phyloP scores from a whole-genome alignment of 2,797 vertebrate species.

The Melanotaenia trifasciata region DNA sequence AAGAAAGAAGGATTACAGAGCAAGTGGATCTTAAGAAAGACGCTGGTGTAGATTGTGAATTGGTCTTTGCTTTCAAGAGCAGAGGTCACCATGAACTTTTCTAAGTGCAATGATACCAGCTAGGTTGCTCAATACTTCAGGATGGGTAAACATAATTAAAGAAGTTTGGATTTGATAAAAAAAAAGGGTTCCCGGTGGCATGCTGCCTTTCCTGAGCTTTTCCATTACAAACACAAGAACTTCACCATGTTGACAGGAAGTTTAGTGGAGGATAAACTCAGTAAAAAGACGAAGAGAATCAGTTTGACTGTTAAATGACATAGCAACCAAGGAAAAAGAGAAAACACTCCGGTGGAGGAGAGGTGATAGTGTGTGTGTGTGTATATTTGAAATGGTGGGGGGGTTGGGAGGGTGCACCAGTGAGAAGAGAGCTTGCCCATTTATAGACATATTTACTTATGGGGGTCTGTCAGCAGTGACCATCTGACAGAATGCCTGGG shows the following conservation, averaged over 20 bases:
- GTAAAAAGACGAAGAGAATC: slow-evolving; percentile 21
- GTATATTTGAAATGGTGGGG: slow-evolving; percentile 18
- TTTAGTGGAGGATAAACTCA: slow-evolving; percentile 12
- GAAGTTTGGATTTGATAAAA: slow-evolving; percentile 20
- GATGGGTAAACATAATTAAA: slow-evolving; percentile 23
- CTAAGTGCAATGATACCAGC: slow-evolving; percentile 25
- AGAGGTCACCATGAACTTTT: slow-evolving; percentile 25
- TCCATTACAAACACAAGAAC: slow-evolving; percentile 35
- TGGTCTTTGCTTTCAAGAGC: slow-evolving; percentile 43
- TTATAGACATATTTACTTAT: slow-evolving; percentile 89
- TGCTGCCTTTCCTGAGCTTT: slow-evolving; percentile 19
- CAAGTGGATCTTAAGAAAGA: slow-evolving; percentile 58
- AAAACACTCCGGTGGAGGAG: slow-evolving; percentile 40
- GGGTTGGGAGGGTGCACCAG: slow-evolving; percentile 37
- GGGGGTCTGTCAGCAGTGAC: slow-evolving; percentile 80
- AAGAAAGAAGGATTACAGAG: slow-evolving; percentile 48
- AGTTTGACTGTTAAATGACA: slow-evolving; percentile 46
- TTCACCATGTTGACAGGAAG: slow-evolving; percentile 12
- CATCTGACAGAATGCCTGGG: slow-evolving; percentile 72
- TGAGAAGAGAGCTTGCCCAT: slow-evolving; percentile 81
- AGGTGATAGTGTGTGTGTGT: slow-evolving; percentile 28
- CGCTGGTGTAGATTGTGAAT: slow-evolving; percentile 42
- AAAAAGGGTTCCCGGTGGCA: slow-evolving; percentile 27
- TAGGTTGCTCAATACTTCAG: slow-evolving; percentile 6
- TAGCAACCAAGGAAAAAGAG: slow-evolving; percentile 39